Percentiles rank a stretch among this genome's conserved stretches.
These are phyloP conservation scores for Spatulosminthurus flaviceps DNA, from an alignment of 2,888 invertebrate species.

Conservation along the genomic window DNA sequence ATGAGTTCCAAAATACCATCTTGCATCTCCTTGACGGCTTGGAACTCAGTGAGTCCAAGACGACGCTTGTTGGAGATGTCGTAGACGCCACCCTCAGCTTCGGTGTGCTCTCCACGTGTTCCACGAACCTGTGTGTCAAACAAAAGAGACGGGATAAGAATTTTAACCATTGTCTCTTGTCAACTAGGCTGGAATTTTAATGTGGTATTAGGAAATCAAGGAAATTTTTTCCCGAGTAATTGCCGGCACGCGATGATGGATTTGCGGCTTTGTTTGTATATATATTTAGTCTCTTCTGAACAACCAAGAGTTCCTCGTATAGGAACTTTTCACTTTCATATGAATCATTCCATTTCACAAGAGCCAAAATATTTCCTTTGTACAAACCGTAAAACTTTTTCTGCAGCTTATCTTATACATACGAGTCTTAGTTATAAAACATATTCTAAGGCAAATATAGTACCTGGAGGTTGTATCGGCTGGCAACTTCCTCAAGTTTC, in stretches of 20 bases:
- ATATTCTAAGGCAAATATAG: slow-evolving; percentile 41
- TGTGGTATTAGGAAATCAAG: neutral
- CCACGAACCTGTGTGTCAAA: slow-evolving; percentile 65
- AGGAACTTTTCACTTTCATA: too few relatives aligned
- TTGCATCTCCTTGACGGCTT: slow-evolving; percentile 70
- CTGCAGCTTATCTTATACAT: too few relatives aligned
- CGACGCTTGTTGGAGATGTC: slow-evolving; percentile 70
- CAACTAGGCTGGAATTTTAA: neutral
- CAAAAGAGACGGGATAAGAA: slow-evolving; percentile 8
- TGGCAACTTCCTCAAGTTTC: slow-evolving; percentile 69
- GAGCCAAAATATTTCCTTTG: too few relatives aligned
- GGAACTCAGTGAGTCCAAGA: slow-evolving; percentile 69
- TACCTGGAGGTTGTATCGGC: slow-evolving; percentile 69
- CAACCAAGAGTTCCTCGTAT: too few relatives aligned
- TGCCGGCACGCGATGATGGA: neutral
- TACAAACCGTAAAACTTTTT: too few relatives aligned
- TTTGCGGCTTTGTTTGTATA: neutral
- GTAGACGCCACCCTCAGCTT: slow-evolving; percentile 69
- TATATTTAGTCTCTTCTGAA: too few relatives aligned
- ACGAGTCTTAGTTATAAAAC: neutral
- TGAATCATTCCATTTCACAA: too few relatives aligned
- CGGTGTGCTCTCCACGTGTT: slow-evolving; percentile 69
- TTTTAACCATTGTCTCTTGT: neutral
- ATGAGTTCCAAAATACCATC: slow-evolving; percentile 69
- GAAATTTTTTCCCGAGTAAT: neutral